Evolutionary conservation across 2,797 vertebrate species (phyloP), one percentile per base, ranked within the genome.

Genomic region (Odontamblyopus rebecca): DNA sequence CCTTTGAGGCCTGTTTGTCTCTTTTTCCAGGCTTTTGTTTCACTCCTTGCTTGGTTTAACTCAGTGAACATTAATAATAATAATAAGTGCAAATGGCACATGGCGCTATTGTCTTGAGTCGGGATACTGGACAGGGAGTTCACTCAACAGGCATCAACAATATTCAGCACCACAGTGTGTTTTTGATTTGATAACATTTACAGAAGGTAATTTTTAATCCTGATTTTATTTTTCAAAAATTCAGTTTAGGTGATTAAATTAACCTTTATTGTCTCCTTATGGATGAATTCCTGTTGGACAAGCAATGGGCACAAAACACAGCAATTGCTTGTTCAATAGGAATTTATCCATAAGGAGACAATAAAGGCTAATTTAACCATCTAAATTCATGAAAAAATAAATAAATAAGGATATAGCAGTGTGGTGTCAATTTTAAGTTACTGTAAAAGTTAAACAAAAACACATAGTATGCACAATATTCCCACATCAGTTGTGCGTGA

Each of bases 21-120:
- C 77, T 54, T 65, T 68, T 68, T 75, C 74, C 70, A 75, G 72
- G 75, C 79, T 71, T 64, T 79, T 77, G 67, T 77, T 67, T 70
- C 65, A 16, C 29, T 65, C 50, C 5, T 62, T 65, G 13, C 61
- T 60, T 84, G 67, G 62, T 80, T 80, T 83, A 83, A 85, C 80
- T 13, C n/a, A 19, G 65, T 75, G 62, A 53, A 67, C 50, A 79
- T 44, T 61, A 72, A 51, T 76, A n/a, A 35, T 61, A 70, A 68
- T 68, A 19, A 67, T 56, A 73, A 44, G 9, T 19, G 53, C 56
- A 6, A 2, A 64, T 4, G 35, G 79, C 79, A 78, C 27, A 56
- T 71, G 59, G 30, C 44, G 53, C 19, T 67, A 68, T 61, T 35
- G 41, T 71, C 63, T 29, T 29, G n/a, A 63, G 32, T 35, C 32